Conservation (phyloP, 2,888 invertebrate species). For the Esperia sulphurella region DNA sequence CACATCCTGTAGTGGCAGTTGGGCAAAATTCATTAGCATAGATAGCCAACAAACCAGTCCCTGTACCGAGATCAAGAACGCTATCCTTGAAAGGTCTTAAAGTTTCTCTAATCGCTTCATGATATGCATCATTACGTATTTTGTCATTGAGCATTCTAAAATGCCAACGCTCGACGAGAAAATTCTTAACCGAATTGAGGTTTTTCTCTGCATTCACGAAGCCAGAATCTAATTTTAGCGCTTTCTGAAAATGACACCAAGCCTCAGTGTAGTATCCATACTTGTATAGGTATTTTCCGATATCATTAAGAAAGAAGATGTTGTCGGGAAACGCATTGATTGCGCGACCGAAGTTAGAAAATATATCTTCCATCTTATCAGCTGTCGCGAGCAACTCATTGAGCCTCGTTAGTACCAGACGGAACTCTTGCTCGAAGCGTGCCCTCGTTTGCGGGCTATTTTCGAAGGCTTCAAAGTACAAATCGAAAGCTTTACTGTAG, state of each 20-base stretch:
- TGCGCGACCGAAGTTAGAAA: constrained; percentile 46
- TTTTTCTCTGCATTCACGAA: constrained; percentile 82
- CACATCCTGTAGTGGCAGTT: constrained; percentile 81
- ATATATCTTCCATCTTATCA: constrained; percentile 47
- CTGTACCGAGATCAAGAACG: constrained; percentile 88
- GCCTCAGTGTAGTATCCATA: constrained; percentile 78
- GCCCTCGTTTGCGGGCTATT: constrained; percentile 32
- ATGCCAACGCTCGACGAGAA: constrained; percentile 88
- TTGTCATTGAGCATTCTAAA: constrained; percentile 90
- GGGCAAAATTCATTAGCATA: constrained; percentile 80
- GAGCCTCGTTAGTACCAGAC: constrained; percentile 31
- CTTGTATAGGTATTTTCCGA: constrained; percentile 67
- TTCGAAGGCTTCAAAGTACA: constrained; percentile 47
- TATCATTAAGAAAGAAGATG: constrained; percentile 48
- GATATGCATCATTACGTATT: constrained; percentile 82
- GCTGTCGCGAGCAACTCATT: constrained; percentile 34
- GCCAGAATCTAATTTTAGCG: constrained; percentile 64
- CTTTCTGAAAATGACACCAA: constrained; percentile 76
- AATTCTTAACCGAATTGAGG: constrained; percentile 83
- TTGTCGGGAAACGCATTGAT: constrained; percentile 44
- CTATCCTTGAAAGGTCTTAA: constrained; percentile 62
- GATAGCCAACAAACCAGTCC: constrained; percentile 86
- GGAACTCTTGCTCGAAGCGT: constrained; percentile 45
- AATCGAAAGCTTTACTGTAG: constrained; percentile 48
- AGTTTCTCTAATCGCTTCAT: constrained; percentile 79